These are phyloP conservation scores for Tokudaia tokunoshimensis DNA, from an alignment of 2,797 vertebrate species.

Conservation along the genomic window DNA sequence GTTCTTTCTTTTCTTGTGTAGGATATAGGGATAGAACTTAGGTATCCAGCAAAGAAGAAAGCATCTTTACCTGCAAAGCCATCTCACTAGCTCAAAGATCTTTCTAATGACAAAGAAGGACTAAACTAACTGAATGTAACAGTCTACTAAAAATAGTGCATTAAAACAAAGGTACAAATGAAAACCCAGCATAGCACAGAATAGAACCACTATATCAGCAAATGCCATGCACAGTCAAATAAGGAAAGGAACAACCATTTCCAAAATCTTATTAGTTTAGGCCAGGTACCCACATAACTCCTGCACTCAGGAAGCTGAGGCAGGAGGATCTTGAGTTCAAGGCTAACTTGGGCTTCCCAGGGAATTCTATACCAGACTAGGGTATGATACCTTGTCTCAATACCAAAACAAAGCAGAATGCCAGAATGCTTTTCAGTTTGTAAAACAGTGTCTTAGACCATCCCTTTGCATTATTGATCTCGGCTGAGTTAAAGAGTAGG, in stretches of 20 bases:
- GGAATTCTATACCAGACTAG: not conserved
- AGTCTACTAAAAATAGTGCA: conserved; percentile 29
- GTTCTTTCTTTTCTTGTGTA: not conserved
- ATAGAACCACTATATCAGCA: not conserved
- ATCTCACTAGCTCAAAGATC: not conserved
- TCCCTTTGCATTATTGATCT: not conserved
- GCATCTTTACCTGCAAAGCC: not conserved
- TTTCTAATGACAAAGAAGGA: conserved; percentile 48
- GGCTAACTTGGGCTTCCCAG: not conserved
- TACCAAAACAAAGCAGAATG: conserved; percentile 3
- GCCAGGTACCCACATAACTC: not conserved
- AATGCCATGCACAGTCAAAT: not conserved
- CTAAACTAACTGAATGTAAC: not conserved
- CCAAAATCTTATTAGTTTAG: conserved; percentile 26
- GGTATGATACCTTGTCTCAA: not conserved
- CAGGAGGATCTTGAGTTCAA: not conserved
- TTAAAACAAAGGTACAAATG: conserved; percentile 27
- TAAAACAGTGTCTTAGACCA: conserved; percentile 34
- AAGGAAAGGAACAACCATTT: conserved; percentile 30
- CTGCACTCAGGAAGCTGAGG: not conserved
- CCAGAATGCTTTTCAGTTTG: conserved; percentile 30
- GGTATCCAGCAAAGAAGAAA: not conserved
- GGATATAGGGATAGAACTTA: not conserved
- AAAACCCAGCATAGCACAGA: not conserved
- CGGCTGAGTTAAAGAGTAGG: conserved; percentile 25